Base-by-base conservation (phyloP, 2,888 invertebrate species). In the Hymenopus coronatus region DNA sequence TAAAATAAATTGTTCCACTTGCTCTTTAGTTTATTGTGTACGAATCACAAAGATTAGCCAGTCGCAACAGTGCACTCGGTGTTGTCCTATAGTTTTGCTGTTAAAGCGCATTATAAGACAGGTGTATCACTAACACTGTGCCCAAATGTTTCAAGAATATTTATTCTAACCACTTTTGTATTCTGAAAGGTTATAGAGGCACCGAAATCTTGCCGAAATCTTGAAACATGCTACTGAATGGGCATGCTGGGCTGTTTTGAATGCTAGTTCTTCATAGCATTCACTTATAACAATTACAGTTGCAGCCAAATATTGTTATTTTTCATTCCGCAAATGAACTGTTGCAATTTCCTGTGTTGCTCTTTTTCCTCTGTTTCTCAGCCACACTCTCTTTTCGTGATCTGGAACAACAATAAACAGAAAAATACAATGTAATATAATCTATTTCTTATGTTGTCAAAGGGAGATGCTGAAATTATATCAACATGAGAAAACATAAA, bases 271-370 rank as follows among this genome's bases (percentile, higher is more conserved):
- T 70, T 8, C 40, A 40, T 40, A 40, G 54, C 54, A 70, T 70
- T 15, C 20, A 70, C 12, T 40, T 20, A 3, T 25, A 12, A 12
- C 54, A 70, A 15, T 70, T 4, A 12, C 6, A 33, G 84, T 8
- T 84, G 40, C 28, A 33, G 20, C 4, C 25, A 3, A 1, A 15
- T 84, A 27, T 20, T 8, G 46, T 15, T 40, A 14, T 12, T 27
- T 20, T 27, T 87, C 87, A 87, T 33, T 30, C 33, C 2, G 87
- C 87, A 40, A 87, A 87, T 6, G 87, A 87, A 2, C 30, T 27
- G n/a, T 87, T 87, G 28, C 87, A 87, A 82, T 87, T 87, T 25
- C 87, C 87, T 33, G 33, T 40, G 82, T 15, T 30, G 82, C 82
- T 81, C 40, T 28, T 87, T 27, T 87, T 87, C 40, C 82, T 82